Evolutionary conservation across 2,888 invertebrate genomes (phyloP).

Genomic region (Zygothrica quintamaculata): DNA sequence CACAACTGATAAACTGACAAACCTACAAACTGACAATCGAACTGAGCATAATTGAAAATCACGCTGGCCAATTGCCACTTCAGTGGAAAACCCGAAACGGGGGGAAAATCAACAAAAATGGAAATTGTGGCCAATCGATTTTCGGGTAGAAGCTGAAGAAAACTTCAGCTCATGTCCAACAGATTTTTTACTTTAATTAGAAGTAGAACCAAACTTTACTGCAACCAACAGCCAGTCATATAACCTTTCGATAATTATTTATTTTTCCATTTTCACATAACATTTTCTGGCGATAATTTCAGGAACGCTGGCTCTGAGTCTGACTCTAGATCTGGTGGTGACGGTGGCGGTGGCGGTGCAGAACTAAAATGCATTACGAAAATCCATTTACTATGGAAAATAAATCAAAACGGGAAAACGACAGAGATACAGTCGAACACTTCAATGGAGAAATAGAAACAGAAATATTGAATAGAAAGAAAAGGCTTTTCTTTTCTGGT

Average conservation of each 20-base stretch:
- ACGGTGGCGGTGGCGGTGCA: constrained; percentile 50
- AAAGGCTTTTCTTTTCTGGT: constrained; percentile 21
- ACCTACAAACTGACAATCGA: too few species aligned
- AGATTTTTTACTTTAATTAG: constrained; percentile 74
- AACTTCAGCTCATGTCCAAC: not conserved
- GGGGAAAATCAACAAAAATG: constrained; percentile 74
- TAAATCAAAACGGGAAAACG: constrained; percentile 76
- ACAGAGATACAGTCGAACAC: constrained; percentile 29
- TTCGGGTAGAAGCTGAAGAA: constrained; percentile 25
- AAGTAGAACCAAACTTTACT: constrained; percentile 41
- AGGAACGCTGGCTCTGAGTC: constrained; percentile 20
- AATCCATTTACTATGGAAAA: constrained; percentile 75
- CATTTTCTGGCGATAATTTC: constrained; percentile 64
- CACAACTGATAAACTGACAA: too few species aligned
- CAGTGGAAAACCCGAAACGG: constrained; percentile 10
- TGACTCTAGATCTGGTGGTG: constrained; percentile 27
- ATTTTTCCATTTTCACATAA: constrained; percentile 71
- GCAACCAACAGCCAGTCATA: constrained; percentile 34
- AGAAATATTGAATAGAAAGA: constrained; percentile 6
- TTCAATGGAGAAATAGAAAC: not conserved
- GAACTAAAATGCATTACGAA: constrained; percentile 79
- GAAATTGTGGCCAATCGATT: constrained; percentile 79
- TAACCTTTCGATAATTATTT: constrained; percentile 71
- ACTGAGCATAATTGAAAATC: constrained; percentile 71
- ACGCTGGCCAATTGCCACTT: constrained; percentile 75